phyloP scores from a whole-genome alignment of 2,797 vertebrate species.

The Sebastes diaconus region DNA sequence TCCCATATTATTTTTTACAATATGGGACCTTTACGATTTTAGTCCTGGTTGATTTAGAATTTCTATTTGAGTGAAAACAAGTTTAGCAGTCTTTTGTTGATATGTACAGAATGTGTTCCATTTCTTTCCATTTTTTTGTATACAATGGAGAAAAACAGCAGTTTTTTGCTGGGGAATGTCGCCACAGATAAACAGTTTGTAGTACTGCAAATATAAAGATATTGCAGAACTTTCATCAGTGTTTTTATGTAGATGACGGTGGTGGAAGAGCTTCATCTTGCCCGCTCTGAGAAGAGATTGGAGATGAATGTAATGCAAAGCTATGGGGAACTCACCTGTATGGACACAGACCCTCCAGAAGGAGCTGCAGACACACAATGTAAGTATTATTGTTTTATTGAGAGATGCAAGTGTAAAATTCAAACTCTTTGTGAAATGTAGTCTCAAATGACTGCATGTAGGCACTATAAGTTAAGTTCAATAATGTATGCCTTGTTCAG shows the following conservation, averaged over 20 bases:
- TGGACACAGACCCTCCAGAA: constrained; percentile 88
- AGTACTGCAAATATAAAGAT: too few species aligned
- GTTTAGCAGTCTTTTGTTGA: too few species aligned
- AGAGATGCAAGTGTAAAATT: background rate
- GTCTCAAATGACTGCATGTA: background rate
- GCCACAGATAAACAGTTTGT: too few species aligned
- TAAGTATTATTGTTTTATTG: constrained; percentile 12
- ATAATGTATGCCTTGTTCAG: background rate
- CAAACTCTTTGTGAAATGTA: background rate
- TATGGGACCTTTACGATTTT: too few species aligned
- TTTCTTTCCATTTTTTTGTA: background rate
- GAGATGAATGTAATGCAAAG: constrained; percentile 82
- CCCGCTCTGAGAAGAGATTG: constrained; percentile 85
- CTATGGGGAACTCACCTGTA: constrained; percentile 89
- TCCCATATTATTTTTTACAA: too few species aligned
- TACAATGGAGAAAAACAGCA: background rate
- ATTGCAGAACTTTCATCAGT: background rate
- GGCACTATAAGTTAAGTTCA: too few species aligned
- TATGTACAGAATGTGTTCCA: too few species aligned
- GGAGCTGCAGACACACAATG: constrained; percentile 1
- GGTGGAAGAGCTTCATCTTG: constrained; percentile 88
- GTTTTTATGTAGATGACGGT: constrained; percentile 83
- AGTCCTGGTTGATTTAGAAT: too few species aligned
- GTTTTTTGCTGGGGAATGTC: too few species aligned
- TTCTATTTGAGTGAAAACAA: too few species aligned